Conservation (phyloP, 2,888 invertebrate species). For the Drosophila fungiperda region DNA sequence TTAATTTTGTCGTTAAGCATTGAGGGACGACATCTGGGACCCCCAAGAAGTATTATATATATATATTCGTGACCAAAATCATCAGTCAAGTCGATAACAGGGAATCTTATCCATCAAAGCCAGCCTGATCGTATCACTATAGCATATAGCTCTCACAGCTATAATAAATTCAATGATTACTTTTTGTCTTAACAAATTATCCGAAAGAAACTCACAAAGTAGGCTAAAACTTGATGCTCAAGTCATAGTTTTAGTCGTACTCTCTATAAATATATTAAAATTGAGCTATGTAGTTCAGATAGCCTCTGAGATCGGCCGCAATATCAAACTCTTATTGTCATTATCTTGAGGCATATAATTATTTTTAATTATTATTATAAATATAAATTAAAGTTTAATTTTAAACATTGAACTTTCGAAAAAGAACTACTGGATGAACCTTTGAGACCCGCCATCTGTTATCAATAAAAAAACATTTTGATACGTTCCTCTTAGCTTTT, state of each 20-base stretch:
- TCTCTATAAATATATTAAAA: background rate
- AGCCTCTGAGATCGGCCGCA: background rate
- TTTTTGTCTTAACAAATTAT: background rate
- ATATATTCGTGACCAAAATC: background rate
- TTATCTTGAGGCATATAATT: background rate
- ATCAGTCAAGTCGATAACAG: background rate
- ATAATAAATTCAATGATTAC: background rate
- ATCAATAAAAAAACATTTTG: background rate
- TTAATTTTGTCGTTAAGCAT: background rate
- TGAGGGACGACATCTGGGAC: background rate
- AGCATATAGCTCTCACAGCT: background rate
- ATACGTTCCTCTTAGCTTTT: background rate
- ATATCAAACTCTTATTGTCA: background rate
- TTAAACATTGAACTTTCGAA: background rate
- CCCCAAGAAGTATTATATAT: background rate
- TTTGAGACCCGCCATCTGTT: slow-evolving; percentile 2
- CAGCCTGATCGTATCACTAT: background rate
- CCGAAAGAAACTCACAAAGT: background rate
- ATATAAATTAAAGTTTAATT: background rate
- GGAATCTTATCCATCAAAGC: background rate
- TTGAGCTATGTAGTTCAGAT: background rate
- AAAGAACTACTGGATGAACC: background rate
- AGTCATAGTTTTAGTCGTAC: background rate
- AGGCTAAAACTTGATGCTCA: background rate
- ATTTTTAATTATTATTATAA: background rate